Conservation (phyloP, 2,888 invertebrate genomes). For the Conops quadrifasciatus region DNA sequence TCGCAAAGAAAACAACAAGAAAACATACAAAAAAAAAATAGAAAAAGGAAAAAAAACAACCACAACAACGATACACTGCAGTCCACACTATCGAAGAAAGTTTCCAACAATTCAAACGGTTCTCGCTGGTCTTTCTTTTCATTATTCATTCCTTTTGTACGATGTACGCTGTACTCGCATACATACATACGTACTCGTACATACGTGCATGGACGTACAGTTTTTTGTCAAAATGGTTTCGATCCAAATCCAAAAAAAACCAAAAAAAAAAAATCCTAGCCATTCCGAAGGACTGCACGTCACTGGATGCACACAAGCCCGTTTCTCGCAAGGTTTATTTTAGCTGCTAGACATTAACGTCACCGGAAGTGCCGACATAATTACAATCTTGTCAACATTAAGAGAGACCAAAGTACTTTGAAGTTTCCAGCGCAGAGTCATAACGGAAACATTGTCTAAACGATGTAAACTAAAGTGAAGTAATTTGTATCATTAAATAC, state of each 20-base stretch:
- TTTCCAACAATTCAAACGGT: neutral
- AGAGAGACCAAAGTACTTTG: constrained; percentile 1
- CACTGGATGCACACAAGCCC: neutral
- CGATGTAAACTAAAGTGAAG: neutral
- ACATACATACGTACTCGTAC: too few relatives aligned
- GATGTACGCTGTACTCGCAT: too few relatives aligned
- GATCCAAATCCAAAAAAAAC: neutral
- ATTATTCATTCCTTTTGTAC: neutral
- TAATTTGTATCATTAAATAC: neutral
- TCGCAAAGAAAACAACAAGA: neutral
- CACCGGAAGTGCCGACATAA: constrained; percentile 31
- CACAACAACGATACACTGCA: neutral
- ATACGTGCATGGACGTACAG: too few relatives aligned
- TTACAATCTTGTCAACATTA: constrained; percentile 12
- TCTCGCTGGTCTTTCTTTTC: neutral
- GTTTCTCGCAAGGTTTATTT: neutral
- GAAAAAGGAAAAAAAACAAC: too few relatives aligned
- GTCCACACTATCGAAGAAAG: neutral
- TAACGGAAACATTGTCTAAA: neutral
- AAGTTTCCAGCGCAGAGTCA: neutral
- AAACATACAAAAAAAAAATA: too few relatives aligned
- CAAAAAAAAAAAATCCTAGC: too few relatives aligned
- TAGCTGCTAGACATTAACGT: constrained; percentile 6
- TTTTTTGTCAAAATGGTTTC: neutral
- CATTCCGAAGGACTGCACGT: constrained; percentile 5